Conservation (phyloP, 2,888 invertebrate species). For the Formica aserva region DNA sequence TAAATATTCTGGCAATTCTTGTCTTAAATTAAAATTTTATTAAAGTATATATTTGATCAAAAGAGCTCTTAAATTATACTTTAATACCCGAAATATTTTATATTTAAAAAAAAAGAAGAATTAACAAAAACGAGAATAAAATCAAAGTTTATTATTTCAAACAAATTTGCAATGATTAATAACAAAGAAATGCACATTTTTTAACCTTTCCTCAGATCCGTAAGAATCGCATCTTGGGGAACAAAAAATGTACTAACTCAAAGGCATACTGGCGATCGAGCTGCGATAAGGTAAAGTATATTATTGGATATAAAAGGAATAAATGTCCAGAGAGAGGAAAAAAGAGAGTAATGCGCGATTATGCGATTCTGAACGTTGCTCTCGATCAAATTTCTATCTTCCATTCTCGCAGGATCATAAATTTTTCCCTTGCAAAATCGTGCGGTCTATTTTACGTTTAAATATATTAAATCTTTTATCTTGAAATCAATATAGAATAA, state of each 20-base stretch:
- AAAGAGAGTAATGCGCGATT: constrained; percentile 24
- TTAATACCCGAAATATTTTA: background rate
- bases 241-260: background rate
- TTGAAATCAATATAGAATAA: constrained; percentile 18
- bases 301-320: constrained; percentile 37
- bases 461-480: constrained; percentile 27
- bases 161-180: background rate
- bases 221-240: background rate
- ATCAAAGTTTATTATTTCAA: background rate
- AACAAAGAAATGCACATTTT: background rate
- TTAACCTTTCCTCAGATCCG: background rate
- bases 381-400: constrained; percentile 47
- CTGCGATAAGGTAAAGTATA: constrained; percentile 24
- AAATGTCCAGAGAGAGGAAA: constrained; percentile 19
- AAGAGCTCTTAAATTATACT: background rate
- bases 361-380: constrained; percentile 21
- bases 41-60: background rate
- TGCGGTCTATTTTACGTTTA: constrained; percentile 15
- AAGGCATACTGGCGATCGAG: constrained; percentile 21
- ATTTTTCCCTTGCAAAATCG: background rate
- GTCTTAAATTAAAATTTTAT: background rate
- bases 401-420: constrained; percentile 24
- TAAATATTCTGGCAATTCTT: background rate
- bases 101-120: background rate
- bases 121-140: background rate